Evolutionary conservation across 2,797 vertebrate species (phyloP).

Genomic region (Octomys mimax): DNA sequence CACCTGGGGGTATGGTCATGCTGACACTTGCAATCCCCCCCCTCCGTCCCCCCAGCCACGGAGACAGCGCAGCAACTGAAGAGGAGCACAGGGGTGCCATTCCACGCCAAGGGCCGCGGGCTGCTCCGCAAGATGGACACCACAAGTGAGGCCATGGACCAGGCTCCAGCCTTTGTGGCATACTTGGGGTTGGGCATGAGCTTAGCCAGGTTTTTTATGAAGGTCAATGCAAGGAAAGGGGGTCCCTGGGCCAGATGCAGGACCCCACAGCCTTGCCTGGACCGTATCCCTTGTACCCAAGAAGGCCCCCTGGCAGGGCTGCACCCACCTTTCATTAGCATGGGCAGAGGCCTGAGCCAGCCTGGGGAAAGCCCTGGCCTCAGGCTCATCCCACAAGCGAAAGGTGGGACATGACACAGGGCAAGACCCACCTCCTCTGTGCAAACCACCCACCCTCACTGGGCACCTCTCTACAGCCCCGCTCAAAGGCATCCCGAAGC

Average conservation of each 20-base stretch:
- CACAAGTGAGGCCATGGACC: slow-evolving; percentile 91
- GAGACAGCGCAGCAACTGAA: slow-evolving; percentile 99
- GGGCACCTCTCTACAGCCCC: slow-evolving; percentile 89
- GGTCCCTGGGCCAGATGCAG: not conserved
- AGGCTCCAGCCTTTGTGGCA: not conserved
- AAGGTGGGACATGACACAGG: not conserved
- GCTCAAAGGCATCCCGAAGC: slow-evolving; percentile 98
- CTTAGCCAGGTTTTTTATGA: not conserved
- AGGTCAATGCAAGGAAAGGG: not conserved
- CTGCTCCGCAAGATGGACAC: slow-evolving; percentile 99
- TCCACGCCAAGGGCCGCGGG: slow-evolving; percentile 98
- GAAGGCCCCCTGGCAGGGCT: not conserved
- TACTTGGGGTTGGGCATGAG: not conserved
- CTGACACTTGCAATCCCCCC: not conserved
- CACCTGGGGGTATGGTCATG: not conserved
- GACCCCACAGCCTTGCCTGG: no score
- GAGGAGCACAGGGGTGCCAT: slow-evolving; percentile 98
- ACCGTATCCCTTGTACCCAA: no score
- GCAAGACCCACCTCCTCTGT: not conserved
- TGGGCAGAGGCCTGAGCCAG: not conserved
- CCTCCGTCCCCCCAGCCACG: slow-evolving; percentile 88
- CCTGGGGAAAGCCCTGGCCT: not conserved
- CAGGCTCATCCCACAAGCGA: not conserved
- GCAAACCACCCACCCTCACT: not conserved
- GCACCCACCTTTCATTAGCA: not conserved